Percentiles rank a stretch among this genome's conserved stretches.
These are phyloP conservation scores for Formica selysi DNA, from an alignment of 1,140 invertebrate genomes.

Conservation along the genomic window DNA sequence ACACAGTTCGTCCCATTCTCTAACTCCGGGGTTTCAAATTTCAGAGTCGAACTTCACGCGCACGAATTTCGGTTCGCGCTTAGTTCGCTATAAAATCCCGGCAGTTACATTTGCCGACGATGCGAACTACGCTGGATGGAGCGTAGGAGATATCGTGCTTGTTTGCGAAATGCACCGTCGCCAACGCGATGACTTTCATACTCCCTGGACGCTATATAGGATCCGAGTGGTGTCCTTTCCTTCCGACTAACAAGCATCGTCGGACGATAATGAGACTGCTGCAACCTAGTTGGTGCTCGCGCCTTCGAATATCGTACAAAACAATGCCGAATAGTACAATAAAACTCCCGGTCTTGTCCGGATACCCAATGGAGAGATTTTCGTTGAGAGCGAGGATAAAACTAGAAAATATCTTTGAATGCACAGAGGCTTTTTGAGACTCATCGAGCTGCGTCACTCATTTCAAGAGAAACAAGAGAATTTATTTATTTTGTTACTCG, in stretches of 20 bases:
- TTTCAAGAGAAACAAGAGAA: constrained; percentile 16
- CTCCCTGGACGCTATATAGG: background rate
- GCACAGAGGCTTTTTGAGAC: background rate
- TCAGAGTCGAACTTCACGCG: constrained; percentile 41
- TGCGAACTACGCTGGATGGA: background rate
- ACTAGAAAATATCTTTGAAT: constrained; percentile 1
- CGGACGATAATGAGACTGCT: constrained; percentile 53
- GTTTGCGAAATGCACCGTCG: constrained; percentile 39
- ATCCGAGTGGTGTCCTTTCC: constrained; percentile 22
- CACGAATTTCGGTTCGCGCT: constrained; percentile 47
- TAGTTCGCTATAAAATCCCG: constrained; percentile 52
- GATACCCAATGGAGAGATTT: background rate
- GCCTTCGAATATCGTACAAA: constrained; percentile 7
- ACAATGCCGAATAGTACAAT: background rate
- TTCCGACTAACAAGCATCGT: constrained; percentile 42
- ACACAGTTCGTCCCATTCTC: constrained; percentile 30
- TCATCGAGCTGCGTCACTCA: background rate
- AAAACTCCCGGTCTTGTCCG: constrained; percentile 6
- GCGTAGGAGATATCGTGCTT: constrained; percentile 2
- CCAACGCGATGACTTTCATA: constrained; percentile 32
- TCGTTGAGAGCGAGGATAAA: background rate
- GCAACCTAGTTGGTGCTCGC: constrained; percentile 9
- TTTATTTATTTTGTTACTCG: constrained; percentile 47
- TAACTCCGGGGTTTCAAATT: constrained; percentile 42
- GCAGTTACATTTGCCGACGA: constrained; percentile 4